Percentiles rank a stretch among this genome's conserved stretches.
Conservation (phyloP, 2,113 vertebrate species). For the Hypanus sabinus region DNA sequence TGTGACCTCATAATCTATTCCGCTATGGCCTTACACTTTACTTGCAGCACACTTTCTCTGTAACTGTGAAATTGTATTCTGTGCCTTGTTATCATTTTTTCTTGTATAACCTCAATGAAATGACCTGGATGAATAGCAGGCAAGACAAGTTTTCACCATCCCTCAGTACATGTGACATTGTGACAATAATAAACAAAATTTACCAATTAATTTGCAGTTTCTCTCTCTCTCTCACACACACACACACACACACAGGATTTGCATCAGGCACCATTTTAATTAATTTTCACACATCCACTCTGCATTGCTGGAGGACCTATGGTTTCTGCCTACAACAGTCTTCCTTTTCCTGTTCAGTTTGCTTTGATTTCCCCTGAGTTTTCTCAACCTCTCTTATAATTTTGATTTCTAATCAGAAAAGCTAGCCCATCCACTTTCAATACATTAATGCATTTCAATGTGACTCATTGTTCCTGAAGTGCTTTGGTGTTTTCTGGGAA, state of each 20-base stretch:
- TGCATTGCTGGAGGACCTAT: neutral
- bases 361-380: neutral
- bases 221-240: neutral
- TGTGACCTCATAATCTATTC: too few species aligned
- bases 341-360: neutral
- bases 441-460: neutral
- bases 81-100: too few species aligned
- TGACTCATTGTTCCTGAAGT: neutral
- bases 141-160: too few species aligned
- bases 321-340: neutral
- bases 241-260: neutral
- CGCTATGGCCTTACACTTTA: too few species aligned
- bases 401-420: neutral
- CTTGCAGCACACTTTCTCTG: too few species aligned
- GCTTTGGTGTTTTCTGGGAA: neutral
- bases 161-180: too few species aligned
- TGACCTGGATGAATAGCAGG: too few species aligned
- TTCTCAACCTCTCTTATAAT: too few species aligned
- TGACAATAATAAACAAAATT: too few species aligned
- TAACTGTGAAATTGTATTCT: too few species aligned
- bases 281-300: neutral
- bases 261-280: neutral
- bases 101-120: too few species aligned
- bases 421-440: neutral
- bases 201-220: too few species aligned